phyloP scores from a whole-genome alignment of 2,797 vertebrate species.

The Chiroxiphia lanceolata region DNA sequence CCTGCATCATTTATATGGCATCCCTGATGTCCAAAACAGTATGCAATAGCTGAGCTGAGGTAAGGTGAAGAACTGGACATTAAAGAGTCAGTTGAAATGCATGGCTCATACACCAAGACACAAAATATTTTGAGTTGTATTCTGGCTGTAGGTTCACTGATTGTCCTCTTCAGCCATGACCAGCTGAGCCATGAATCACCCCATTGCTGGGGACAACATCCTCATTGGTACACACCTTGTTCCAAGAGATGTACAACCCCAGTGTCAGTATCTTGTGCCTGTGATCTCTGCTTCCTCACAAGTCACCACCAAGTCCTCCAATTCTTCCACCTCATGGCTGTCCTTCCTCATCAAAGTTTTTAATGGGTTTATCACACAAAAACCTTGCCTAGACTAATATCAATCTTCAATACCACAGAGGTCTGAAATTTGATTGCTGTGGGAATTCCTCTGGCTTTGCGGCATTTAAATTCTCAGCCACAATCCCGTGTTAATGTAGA shows the following conservation, averaged over 20 bases:
- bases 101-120: fast-evolving
- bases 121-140: not conserved
- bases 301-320: not conserved
- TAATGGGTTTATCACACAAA: constrained; percentile 19
- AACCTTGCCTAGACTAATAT: constrained; percentile 1
- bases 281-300: not conserved
- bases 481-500: not conserved
- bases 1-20: not conserved
- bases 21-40: not conserved
- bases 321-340: not conserved
- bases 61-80: not conserved
- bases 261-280: not conserved
- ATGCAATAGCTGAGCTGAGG: not conserved
- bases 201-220: not conserved
- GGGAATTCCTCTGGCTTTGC: not conserved
- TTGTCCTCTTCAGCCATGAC: not conserved
- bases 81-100: not conserved
- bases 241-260: not conserved
- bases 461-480: constrained; percentile 22
- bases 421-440: constrained; percentile 1
- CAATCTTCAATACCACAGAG: not conserved
- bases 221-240: not conserved
- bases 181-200: not conserved
- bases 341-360: not conserved
- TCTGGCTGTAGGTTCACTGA: not conserved